A percentile compares a stretch with the other conserved stretches of the same genome.
phyloP scores from a whole-genome alignment of 1,140 invertebrate genomes.

The Dolichoris vasculosae region DNA sequence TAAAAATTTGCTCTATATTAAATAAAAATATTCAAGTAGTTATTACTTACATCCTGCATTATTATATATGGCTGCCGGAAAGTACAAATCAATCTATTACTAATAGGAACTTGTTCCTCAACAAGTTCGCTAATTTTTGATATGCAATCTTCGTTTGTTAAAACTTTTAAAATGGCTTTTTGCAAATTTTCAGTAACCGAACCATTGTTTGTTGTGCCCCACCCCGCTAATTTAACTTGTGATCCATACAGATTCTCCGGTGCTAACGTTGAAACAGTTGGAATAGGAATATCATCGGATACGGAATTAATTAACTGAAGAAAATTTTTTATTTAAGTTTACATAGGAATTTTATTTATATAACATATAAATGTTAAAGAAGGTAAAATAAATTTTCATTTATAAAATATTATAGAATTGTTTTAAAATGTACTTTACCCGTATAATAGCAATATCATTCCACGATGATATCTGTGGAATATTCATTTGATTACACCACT shows the following conservation, averaged over 20 bases:
- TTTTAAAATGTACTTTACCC: background rate
- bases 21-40: background rate
- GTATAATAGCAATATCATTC: constrained; percentile 2
- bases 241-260: background rate
- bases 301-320: background rate
- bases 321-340: background rate
- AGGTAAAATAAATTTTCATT: background rate
- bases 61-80: background rate
- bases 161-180: background rate
- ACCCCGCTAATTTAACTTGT: background rate
- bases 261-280: background rate
- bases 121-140: background rate
- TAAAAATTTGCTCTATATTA: background rate
- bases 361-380: too few relatives aligned
- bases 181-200: background rate
- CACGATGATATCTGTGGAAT: background rate
- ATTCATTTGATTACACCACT: background rate
- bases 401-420: background rate
- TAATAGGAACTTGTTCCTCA: background rate
- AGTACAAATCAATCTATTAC: background rate
- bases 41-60: background rate
- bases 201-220: background rate
- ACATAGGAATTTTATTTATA: too few relatives aligned
- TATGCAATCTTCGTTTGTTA: background rate
- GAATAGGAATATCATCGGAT: background rate